These are phyloP conservation scores for Steatocranus sp. DNA, from an alignment of 2,797 vertebrate species.

Conservation along the genomic window DNA sequence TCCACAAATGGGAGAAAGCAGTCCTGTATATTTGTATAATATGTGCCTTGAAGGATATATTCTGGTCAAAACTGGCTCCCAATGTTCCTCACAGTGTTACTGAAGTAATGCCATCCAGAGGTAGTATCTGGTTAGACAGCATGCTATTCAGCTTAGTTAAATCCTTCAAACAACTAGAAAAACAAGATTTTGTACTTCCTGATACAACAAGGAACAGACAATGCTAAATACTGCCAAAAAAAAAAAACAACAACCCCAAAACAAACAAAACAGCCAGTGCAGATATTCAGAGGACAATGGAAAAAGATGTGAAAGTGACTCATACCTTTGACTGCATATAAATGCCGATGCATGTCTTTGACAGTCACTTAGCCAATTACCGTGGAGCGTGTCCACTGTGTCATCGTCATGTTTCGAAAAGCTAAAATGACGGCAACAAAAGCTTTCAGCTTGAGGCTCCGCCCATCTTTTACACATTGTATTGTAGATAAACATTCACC, in stretches of 20 bases:
- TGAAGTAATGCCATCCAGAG: neutral
- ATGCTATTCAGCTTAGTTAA: neutral
- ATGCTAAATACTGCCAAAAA: neutral
- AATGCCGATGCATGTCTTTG: neutral
- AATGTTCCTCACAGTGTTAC: neutral
- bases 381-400: neutral
- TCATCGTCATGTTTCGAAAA: neutral
- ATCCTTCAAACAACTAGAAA: neutral
- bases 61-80: neutral
- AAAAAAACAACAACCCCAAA: no score
- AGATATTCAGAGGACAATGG: neutral
- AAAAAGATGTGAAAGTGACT: neutral
- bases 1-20: neutral
- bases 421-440: neutral
- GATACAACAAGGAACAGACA: neutral
- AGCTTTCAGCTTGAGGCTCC: neutral
- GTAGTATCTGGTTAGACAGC: neutral
- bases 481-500: neutral
- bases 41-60: rapidly evolving
- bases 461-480: neutral
- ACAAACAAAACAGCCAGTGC: neutral
- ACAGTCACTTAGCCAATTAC: neutral
- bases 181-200: neutral
- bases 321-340: neutral
- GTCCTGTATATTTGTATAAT: neutral